A percentile compares a stretch with the other conserved stretches of the same genome.
phyloP scores from a whole-genome alignment of 2,888 invertebrate species.

The Andrena dorsata region DNA sequence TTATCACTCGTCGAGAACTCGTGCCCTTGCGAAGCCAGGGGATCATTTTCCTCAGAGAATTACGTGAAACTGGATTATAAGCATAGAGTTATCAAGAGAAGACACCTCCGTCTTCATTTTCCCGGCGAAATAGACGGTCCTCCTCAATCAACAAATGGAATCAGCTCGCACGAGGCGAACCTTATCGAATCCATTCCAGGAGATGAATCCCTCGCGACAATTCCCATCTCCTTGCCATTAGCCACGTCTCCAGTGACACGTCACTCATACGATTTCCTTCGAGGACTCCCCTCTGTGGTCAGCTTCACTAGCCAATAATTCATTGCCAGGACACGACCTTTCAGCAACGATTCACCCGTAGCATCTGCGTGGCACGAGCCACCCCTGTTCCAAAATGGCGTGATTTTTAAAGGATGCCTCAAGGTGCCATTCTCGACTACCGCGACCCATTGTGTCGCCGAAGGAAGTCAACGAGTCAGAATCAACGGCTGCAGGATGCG shows the following conservation, averaged over 20 bases:
- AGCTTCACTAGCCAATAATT: conserved; percentile 55
- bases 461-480: conserved; percentile 27
- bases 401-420: conserved; percentile 54
- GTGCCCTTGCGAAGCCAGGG: neutral
- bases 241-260: conserved; percentile 26
- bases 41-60: neutral
- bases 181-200: conserved; percentile 38
- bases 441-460: conserved; percentile 30
- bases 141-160: neutral
- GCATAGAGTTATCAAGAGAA: neutral
- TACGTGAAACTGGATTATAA: too few species aligned
- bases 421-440: neutral
- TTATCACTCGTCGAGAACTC: neutral
- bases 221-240: conserved; percentile 48
- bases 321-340: conserved; percentile 60
- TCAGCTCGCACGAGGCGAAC: neutral
- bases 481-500: neutral
- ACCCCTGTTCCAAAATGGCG: conserved; percentile 19
- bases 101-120: neutral
- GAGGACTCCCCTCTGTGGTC: conserved; percentile 16
- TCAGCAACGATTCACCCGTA: conserved; percentile 58
- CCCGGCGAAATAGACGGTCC: neutral
- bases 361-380: conserved; percentile 49
- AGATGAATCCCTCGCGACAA: conserved; percentile 25
- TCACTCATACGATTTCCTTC: conserved; percentile 51